These are phyloP conservation scores for Ennomos fuscantarius DNA, from an alignment of 2,888 invertebrate genomes.

Conservation along the genomic window DNA sequence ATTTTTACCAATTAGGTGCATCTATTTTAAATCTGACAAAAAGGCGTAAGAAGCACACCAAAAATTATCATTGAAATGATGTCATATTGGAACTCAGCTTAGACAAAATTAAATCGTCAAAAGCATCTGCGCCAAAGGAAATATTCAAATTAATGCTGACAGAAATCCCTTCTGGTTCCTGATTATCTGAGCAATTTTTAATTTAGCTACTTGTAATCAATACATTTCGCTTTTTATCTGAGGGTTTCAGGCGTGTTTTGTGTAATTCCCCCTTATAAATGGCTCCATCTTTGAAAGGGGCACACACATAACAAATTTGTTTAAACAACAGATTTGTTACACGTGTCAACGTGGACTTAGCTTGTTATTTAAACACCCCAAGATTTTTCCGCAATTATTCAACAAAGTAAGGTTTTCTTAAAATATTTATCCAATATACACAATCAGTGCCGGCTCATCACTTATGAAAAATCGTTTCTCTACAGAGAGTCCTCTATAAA, in stretches of 20 bases:
- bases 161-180: conserved; percentile 16
- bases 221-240: conserved; percentile 48
- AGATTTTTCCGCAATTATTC: conserved; percentile 52
- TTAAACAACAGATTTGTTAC: conserved; percentile 77
- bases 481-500: conserved; percentile 79
- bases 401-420: conserved; percentile 69
- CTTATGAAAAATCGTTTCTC: conserved; percentile 83
- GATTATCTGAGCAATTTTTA: conserved; percentile 29
- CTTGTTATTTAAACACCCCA: conserved; percentile 70
- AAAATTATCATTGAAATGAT: conserved; percentile 21
- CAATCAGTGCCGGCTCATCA: conserved; percentile 83
- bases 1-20: background rate
- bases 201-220: conserved; percentile 32
- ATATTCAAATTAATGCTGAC: conserved; percentile 24
- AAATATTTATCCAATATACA: conserved; percentile 81
- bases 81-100: conserved; percentile 50
- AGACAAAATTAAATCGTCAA: conserved; percentile 75
- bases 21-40: conserved; percentile 9
- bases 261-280: conserved; percentile 52
- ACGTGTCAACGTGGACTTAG: conserved; percentile 73
- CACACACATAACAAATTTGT: conserved; percentile 46
- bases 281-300: conserved; percentile 50
- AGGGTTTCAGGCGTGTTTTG: conserved; percentile 49
- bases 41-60: background rate
- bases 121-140: conserved; percentile 65